These are phyloP conservation scores for Dendroctonus valens DNA, from an alignment of 1,140 invertebrate genomes.

Conservation along the genomic window DNA sequence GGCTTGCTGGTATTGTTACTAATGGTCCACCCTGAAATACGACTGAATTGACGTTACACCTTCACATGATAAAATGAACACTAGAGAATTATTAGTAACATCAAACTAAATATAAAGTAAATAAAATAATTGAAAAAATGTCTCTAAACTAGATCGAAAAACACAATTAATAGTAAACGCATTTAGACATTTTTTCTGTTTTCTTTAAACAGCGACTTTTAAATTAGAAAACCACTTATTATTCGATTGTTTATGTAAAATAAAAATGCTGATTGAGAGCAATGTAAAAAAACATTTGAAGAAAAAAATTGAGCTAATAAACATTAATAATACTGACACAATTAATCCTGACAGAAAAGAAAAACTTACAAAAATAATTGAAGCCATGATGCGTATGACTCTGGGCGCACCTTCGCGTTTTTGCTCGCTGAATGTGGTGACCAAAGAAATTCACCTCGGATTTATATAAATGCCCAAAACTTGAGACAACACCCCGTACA, in stretches of 20 bases:
- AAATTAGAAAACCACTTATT: not conserved
- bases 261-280: not conserved
- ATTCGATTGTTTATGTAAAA: not conserved
- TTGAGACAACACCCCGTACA: constrained; percentile 35
- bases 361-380: constrained; percentile 44
- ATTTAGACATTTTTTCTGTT: too few relatives aligned
- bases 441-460: constrained; percentile 30
- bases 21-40: too few relatives aligned
- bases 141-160: too few relatives aligned
- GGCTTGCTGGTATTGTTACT: too few relatives aligned
- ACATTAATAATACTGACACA: constrained; percentile 4
- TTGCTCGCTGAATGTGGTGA: constrained; percentile 28
- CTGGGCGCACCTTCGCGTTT: constrained; percentile 30
- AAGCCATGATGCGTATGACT: constrained; percentile 42
- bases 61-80: too few relatives aligned
- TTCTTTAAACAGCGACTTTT: constrained; percentile 6
- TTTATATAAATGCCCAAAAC: constrained; percentile 37
- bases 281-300: not conserved
- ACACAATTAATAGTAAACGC: too few relatives aligned
- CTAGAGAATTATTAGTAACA: too few relatives aligned
- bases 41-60: too few relatives aligned
- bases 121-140: too few relatives aligned
- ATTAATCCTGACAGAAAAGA: not conserved
- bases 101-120: too few relatives aligned
- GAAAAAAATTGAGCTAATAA: not conserved